Percentiles rank a stretch among this genome's conserved stretches.
Evolutionary conservation across 2,113 vertebrate species (phyloP).

Genomic region (Dasyornis broadbenti): DNA sequence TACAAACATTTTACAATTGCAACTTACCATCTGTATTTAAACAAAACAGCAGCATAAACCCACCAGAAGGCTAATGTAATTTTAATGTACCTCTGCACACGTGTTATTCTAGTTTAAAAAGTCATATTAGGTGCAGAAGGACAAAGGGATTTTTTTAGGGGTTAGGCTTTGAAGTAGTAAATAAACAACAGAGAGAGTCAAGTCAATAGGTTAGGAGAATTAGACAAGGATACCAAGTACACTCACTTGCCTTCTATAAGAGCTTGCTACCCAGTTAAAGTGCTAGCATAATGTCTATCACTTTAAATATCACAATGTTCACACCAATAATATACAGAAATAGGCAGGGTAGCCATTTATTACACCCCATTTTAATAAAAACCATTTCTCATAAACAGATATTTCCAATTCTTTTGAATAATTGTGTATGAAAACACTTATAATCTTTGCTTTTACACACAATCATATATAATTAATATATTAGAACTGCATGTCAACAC

Average conservation of each 20-base stretch:
- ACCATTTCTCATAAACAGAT: conserved; percentile 27
- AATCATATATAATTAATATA: background rate
- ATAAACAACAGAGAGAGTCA: background rate
- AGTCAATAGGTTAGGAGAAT: background rate
- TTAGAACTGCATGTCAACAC: conserved; percentile 1
- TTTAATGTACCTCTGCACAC: background rate
- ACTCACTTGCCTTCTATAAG: background rate
- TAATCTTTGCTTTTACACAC: background rate
- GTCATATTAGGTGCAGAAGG: background rate
- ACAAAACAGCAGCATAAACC: conserved; percentile 26
- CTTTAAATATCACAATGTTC: conserved; percentile 23
- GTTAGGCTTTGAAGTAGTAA: conserved; percentile 10
- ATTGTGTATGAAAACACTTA: background rate
- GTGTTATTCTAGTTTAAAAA: background rate
- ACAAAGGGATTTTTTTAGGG: background rate
- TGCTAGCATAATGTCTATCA: background rate
- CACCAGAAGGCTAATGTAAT: background rate
- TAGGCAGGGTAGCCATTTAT: background rate
- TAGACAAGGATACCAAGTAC: background rate
- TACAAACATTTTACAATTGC: conserved; percentile 13
- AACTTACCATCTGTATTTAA: conserved; percentile 16
- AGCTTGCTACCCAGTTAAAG: conserved; percentile 29
- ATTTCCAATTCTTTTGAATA: conserved; percentile 32
- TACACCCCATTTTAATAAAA: conserved; percentile 28
- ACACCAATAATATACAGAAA: conserved; percentile 26